Percentiles rank a stretch among this genome's conserved stretches.
Conservation (phyloP, 2,113 vertebrate genomes). For the Indri indri region DNA sequence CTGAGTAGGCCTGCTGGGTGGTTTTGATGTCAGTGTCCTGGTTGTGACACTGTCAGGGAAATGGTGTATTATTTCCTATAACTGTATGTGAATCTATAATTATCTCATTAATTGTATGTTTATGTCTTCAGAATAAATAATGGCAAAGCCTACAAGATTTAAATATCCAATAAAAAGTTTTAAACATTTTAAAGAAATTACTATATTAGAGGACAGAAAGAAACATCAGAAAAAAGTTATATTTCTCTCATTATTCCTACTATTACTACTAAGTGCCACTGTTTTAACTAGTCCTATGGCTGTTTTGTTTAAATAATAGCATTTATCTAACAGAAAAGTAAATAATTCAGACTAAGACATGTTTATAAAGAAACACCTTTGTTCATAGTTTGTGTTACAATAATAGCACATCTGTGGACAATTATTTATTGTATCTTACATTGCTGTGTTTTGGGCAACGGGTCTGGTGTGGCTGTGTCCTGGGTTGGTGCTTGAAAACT, state of each 20-base stretch:
- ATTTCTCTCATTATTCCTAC: not conserved
- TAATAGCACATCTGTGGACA: not conserved
- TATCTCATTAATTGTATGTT: not conserved
- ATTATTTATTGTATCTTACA: not conserved
- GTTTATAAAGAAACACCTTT: not conserved
- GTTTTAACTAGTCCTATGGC: not conserved
- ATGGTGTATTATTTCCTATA: not conserved
- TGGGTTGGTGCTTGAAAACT: fast-evolving
- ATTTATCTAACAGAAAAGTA: not conserved
- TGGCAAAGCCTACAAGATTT: too few species aligned
- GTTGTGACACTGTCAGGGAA: not conserved
- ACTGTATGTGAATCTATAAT: not conserved
- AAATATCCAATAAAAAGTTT: not conserved
- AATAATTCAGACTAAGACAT: not conserved
- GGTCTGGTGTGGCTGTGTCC: not conserved
- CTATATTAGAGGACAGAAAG: not conserved
- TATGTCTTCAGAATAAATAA: not conserved
- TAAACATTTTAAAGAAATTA: not conserved
- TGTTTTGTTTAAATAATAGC: not conserved
- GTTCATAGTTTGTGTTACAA: not conserved
- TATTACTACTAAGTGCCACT: not conserved
- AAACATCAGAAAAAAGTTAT: not conserved
- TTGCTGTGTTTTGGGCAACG: not conserved
- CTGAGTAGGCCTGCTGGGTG: not conserved
- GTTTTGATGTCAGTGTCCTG: not conserved